Evolutionary conservation across 1,140 invertebrate species (phyloP).

Genomic region (Homalodisca vitripennis): DNA sequence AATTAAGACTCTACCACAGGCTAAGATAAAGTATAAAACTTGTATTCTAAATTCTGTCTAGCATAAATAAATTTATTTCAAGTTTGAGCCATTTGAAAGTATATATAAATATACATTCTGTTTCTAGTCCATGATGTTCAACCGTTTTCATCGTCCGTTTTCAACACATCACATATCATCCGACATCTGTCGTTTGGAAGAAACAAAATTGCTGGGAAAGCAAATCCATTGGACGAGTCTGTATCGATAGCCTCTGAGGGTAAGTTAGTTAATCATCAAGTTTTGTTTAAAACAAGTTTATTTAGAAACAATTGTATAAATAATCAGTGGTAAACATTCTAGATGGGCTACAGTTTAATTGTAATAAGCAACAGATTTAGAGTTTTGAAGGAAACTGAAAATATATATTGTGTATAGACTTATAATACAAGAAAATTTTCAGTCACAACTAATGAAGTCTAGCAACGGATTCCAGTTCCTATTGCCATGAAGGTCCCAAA

Average conservation of each 20-base stretch:
- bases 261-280: slow-evolving; percentile 49
- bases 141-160: slow-evolving; percentile 77
- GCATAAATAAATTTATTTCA: slow-evolving; percentile 17
- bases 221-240: slow-evolving; percentile 85
- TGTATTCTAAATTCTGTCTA: slow-evolving; percentile 6
- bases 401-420: background rate
- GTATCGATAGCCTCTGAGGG: slow-evolving; percentile 68
- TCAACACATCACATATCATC: slow-evolving; percentile 91
- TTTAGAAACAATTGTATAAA: background rate
- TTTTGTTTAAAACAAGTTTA: slow-evolving; percentile 8
- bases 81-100: slow-evolving; percentile 1
- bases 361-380: slow-evolving; percentile 26
- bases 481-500: slow-evolving; percentile 97
- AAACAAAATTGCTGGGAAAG: slow-evolving; percentile 37
- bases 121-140: slow-evolving; percentile 88
- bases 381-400: slow-evolving; percentile 28
- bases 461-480: slow-evolving; percentile 77
- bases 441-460: slow-evolving; percentile 38
- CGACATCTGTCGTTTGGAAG: slow-evolving; percentile 90
- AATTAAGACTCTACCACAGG: no score
- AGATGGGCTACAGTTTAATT: background rate
- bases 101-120: slow-evolving; percentile 33
- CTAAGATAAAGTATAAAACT: no score
- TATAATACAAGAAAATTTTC: slow-evolving; percentile 16
- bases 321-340: no score